Percentiles rank a stretch among this genome's conserved stretches.
Evolutionary conservation across 2,113 vertebrate species (phyloP).

Genomic region (Eolophus roseicapilla): DNA sequence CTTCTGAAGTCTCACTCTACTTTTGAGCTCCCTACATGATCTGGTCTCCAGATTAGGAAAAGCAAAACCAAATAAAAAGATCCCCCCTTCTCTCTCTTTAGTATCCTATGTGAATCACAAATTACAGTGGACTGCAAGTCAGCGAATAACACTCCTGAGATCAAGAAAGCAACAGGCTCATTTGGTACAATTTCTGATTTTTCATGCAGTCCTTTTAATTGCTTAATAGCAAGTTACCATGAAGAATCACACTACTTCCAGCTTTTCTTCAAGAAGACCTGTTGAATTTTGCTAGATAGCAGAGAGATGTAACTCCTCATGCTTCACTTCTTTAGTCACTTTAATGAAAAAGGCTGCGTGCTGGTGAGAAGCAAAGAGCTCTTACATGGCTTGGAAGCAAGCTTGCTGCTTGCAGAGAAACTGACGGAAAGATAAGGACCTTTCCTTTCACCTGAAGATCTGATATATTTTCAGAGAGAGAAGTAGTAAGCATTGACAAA

Average conservation of each 20-base stretch:
- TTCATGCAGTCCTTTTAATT: background rate
- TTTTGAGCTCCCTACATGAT: background rate
- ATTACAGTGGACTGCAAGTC: background rate
- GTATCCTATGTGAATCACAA: background rate
- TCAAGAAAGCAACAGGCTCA: background rate
- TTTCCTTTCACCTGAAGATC: background rate
- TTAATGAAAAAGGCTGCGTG: background rate
- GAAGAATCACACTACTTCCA: background rate
- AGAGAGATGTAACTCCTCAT: background rate
- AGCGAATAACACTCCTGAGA: background rate
- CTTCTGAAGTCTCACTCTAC: background rate
- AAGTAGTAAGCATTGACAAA: background rate
- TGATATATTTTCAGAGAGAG: background rate
- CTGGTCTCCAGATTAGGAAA: background rate
- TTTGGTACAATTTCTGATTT: background rate
- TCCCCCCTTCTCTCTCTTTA: rapidly evolving
- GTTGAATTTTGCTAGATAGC: background rate
- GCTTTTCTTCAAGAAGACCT: background rate
- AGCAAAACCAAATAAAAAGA: background rate
- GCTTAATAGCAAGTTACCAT: background rate
- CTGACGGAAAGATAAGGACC: background rate
- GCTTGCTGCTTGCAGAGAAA: background rate
- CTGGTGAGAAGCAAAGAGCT: background rate
- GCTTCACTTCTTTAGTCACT: background rate
- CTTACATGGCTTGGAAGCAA: background rate